Evolutionary conservation across 1,140 invertebrate genomes (phyloP).

Genomic region (Carposina sasakii): DNA sequence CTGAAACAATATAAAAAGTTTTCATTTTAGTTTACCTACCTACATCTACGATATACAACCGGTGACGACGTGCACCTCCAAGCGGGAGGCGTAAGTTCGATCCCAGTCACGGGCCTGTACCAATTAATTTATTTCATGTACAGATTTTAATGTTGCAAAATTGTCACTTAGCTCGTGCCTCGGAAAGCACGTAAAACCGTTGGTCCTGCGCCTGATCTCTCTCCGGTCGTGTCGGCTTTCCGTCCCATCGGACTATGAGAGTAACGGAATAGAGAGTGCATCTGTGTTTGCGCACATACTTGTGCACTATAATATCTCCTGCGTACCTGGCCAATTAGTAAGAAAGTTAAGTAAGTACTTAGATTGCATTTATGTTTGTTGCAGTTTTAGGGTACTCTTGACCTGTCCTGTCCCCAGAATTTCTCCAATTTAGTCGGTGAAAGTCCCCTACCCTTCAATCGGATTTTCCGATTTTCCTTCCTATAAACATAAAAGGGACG

Average conservation of each 20-base stretch:
- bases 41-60: not conserved
- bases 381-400: not conserved
- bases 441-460: not conserved
- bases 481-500: slow-evolving; percentile 10
- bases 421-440: not conserved
- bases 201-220: no score
- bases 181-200: not conserved
- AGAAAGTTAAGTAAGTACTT: not conserved
- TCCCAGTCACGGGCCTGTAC: no score
- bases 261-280: no score
- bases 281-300: no score
- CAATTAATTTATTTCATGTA: slow-evolving; percentile 5
- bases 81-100: no score
- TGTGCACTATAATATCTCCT: no score
- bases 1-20: slow-evolving; percentile 56
- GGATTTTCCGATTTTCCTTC: not conserved
- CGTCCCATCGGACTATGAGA: no score
- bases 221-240: no score
- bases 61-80: slow-evolving; percentile 9
- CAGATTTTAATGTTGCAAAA: not conserved
- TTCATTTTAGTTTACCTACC: slow-evolving; percentile 13
- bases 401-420: not conserved
- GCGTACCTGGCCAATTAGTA: not conserved
- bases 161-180: not conserved
- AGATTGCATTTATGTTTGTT: not conserved